phyloP scores from a whole-genome alignment of 2,113 vertebrate species.

The Leucoraja erinaceus region DNA sequence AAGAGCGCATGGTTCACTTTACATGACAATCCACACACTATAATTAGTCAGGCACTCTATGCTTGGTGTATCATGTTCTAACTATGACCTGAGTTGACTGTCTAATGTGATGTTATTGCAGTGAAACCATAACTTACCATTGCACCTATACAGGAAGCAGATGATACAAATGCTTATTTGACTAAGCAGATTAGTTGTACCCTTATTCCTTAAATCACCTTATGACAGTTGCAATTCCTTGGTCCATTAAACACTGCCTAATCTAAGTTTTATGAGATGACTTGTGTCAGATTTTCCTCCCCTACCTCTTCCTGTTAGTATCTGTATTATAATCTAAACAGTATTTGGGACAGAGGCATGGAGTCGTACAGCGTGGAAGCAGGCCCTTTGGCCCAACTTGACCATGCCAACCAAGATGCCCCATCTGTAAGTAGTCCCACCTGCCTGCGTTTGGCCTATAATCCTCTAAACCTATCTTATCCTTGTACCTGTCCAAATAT shows the following conservation, averaged over 20 bases:
- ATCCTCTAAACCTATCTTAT: too few species aligned
- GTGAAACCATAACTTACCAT: conserved; percentile 24
- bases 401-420: too few species aligned
- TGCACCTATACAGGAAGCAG: conserved; percentile 23
- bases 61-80: conserved; percentile 11
- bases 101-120: background rate
- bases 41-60: background rate
- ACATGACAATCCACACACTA: background rate
- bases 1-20: background rate
- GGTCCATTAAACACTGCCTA: conserved; percentile 35
- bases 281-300: background rate
- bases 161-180: conserved; percentile 20
- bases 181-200: conserved; percentile 35
- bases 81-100: conserved; percentile 10
- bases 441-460: too few species aligned
- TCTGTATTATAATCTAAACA: background rate
- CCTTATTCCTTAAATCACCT: conserved; percentile 15
- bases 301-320: background rate
- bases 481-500: too few species aligned
- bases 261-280: conserved; percentile 28
- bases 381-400: too few species aligned
- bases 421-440: too few species aligned
- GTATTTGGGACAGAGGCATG: too few species aligned
- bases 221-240: conserved; percentile 34
- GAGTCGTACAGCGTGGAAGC: too few species aligned